A percentile compares a stretch with the other conserved stretches of the same genome.
Conservation (phyloP, 1,140 invertebrate genomes). For the Ceratosolen solmsi region DNA sequence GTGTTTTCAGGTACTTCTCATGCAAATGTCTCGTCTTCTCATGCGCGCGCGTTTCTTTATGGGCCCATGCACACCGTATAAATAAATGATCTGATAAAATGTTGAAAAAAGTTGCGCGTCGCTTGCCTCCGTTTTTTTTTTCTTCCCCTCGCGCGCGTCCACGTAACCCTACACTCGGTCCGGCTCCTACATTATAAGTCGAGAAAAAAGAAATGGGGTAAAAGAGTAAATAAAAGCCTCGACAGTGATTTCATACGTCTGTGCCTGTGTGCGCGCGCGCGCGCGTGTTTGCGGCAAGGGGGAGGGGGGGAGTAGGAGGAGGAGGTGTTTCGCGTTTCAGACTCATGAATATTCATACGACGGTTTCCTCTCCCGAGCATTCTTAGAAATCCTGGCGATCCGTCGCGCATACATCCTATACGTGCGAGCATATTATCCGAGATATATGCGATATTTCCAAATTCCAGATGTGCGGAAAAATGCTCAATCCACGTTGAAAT, state of each 20-base stretch:
- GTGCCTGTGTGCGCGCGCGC: too few relatives aligned
- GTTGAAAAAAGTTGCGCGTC: slow-evolving; percentile 54
- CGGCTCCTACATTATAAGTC: slow-evolving; percentile 29
- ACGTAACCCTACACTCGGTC: slow-evolving; percentile 43
- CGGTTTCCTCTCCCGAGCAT: slow-evolving; percentile 51
- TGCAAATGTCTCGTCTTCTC: slow-evolving; percentile 58
- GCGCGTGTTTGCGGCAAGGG: background rate
- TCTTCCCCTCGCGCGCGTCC: slow-evolving; percentile 7
- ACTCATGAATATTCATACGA: slow-evolving; percentile 67
- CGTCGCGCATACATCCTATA: slow-evolving; percentile 13
- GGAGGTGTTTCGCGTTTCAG: slow-evolving; percentile 49
- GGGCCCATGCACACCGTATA: slow-evolving; percentile 60
- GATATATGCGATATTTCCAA: slow-evolving; percentile 23
- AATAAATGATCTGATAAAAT: slow-evolving; percentile 70
- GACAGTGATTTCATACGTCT: slow-evolving; percentile 37
- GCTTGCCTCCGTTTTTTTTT: background rate
- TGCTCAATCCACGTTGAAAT: slow-evolving; percentile 3
- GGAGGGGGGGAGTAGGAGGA: background rate
- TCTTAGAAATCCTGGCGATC: slow-evolving; percentile 58
- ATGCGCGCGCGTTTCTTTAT: slow-evolving; percentile 61
- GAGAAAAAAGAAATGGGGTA: slow-evolving; percentile 23
- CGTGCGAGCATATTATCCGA: background rate
- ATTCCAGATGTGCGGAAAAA: slow-evolving; percentile 19
- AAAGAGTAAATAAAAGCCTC: slow-evolving; percentile 40
- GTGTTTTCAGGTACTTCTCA: slow-evolving; percentile 62